Evolutionary conservation across 2,888 invertebrate genomes (phyloP).

Genomic region (Labia minor): DNA sequence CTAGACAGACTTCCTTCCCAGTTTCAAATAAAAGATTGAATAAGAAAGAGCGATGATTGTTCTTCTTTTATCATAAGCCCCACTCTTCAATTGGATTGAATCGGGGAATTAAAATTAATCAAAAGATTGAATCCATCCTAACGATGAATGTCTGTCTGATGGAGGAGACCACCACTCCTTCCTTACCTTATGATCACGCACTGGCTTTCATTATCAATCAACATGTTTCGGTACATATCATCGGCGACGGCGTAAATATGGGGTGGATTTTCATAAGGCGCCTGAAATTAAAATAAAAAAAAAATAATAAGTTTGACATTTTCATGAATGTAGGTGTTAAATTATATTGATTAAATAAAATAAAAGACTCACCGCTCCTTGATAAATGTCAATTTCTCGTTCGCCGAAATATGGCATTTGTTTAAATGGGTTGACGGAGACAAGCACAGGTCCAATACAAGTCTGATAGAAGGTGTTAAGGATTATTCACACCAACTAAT

Average conservation of each 20-base stretch:
- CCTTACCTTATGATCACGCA: constrained; percentile 57
- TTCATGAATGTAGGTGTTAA: no score
- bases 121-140: no score
- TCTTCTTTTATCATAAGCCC: no score
- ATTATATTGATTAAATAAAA: no score
- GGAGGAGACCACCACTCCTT: no score
- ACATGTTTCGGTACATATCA: constrained; percentile 60
- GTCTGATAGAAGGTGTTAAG: constrained; percentile 37
- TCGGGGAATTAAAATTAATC: no score
- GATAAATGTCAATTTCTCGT: constrained; percentile 47
- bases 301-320: not conserved
- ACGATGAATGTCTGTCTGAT: no score
- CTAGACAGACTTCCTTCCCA: no score
- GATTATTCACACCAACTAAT: constrained; percentile 15
- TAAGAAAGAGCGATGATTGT: no score
- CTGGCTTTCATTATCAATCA: constrained; percentile 56
- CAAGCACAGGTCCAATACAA: constrained; percentile 52
- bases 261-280: constrained; percentile 59
- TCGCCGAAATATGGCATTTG: constrained; percentile 52
- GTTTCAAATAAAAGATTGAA: no score
- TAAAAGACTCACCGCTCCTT: constrained; percentile 42
- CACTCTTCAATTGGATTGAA: no score
- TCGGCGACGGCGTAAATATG: constrained; percentile 58
- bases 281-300: constrained; percentile 36
- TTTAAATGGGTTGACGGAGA: constrained; percentile 53